phyloP scores from a whole-genome alignment of 2,888 invertebrate species.

The Dinocampus coccinellae region DNA sequence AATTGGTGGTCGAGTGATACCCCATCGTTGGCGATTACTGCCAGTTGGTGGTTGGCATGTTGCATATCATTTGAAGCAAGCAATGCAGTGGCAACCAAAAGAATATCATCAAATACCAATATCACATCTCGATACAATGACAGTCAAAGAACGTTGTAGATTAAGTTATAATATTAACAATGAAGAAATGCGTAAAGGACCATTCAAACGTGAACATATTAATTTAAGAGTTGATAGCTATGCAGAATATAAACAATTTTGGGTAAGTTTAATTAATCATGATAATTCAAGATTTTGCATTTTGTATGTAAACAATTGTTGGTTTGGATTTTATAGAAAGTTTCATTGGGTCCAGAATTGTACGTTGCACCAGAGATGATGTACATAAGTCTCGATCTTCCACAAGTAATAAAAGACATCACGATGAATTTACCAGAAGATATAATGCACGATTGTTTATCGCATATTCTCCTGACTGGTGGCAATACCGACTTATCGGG shows the following conservation, averaged over 20 bases:
- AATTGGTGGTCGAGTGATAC: constrained; percentile 66
- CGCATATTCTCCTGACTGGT: constrained; percentile 67
- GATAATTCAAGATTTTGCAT: constrained; percentile 4
- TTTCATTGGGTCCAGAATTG: constrained; percentile 66
- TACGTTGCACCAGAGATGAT: constrained; percentile 69
- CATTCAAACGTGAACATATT: constrained; percentile 59
- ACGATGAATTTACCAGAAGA: constrained; percentile 63
- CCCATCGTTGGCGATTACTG: constrained; percentile 63
- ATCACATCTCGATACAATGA: constrained; percentile 64
- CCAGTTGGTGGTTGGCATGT: constrained; percentile 70
- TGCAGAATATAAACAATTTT: constrained; percentile 62
- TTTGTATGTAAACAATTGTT: too few relatives aligned
- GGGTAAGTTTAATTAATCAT: constrained; percentile 52
- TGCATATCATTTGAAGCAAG: constrained; percentile 67
- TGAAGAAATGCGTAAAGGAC: constrained; percentile 56
- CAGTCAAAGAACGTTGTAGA: constrained; percentile 67
- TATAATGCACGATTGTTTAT: constrained; percentile 64
- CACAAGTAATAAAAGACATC: constrained; percentile 66
- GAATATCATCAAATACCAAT: constrained; percentile 67
- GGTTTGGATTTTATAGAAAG: constrained; percentile 53
- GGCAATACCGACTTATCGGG: constrained; percentile 68
- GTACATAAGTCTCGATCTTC: constrained; percentile 66
- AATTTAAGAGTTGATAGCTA: constrained; percentile 63
- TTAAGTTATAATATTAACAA: constrained; percentile 66
- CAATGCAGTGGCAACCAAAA: constrained; percentile 66